A percentile compares a stretch with the other conserved stretches of the same genome.
Evolutionary conservation across 2,888 invertebrate genomes (phyloP).

Genomic region (Pilophorus perplexus): DNA sequence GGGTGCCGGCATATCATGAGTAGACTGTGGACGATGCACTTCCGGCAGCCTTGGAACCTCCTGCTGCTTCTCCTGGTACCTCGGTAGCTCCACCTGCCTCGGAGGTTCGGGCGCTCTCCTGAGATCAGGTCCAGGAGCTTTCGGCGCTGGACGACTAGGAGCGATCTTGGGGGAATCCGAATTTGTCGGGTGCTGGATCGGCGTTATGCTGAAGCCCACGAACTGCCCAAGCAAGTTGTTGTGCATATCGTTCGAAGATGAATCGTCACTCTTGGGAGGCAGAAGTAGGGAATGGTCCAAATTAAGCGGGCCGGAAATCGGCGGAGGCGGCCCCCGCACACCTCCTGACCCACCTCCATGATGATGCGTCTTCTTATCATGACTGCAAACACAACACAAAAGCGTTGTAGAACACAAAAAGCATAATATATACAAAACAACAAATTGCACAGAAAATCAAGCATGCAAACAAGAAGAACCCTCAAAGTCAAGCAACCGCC

Average conservation of each 20-base stretch:
- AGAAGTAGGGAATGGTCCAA: slow-evolving; percentile 47
- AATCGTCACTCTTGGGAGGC: slow-evolving; percentile 37
- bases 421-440: slow-evolving; percentile 20
- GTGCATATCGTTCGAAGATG: slow-evolving; percentile 26
- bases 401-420: slow-evolving; percentile 27
- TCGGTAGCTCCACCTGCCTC: no score
- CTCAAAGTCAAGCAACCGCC: not conserved
- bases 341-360: slow-evolving; percentile 41
- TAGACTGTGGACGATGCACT: slow-evolving; percentile 22
- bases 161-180: slow-evolving; percentile 46
- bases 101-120: slow-evolving; percentile 21
- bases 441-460: slow-evolving; percentile 27
- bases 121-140: slow-evolving; percentile 10
- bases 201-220: slow-evolving; percentile 77
- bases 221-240: slow-evolving; percentile 54
- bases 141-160: slow-evolving; percentile 47
- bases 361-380: slow-evolving; percentile 45
- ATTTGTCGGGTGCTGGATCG: slow-evolving; percentile 54
- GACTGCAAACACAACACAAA: slow-evolving; percentile 43
- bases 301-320: slow-evolving; percentile 43
- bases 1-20: slow-evolving; percentile 9
- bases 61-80: no score
- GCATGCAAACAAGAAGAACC: not conserved
- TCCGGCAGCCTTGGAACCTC: slow-evolving; percentile 5
- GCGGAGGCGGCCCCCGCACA: slow-evolving; percentile 34